Conservation (phyloP, 2,888 invertebrate genomes). For the Tipula confusa region DNA sequence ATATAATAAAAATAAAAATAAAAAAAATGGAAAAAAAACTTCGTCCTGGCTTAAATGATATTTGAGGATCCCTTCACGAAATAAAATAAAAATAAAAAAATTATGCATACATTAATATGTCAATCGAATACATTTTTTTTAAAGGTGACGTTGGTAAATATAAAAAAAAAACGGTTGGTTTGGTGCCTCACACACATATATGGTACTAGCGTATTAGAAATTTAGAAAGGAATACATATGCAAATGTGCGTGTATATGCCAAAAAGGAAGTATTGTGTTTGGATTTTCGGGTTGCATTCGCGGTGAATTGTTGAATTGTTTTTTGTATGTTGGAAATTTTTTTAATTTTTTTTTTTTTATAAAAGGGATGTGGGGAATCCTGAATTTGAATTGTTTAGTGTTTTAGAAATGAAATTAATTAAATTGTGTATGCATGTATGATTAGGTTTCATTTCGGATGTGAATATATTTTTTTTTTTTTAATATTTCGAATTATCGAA, state of each 20-base stretch:
- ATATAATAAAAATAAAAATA: no score
- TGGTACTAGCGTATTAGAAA: not conserved
- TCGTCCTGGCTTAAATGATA: not conserved
- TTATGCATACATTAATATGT: constrained; percentile 14
- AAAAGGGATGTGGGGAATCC: not conserved
- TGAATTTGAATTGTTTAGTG: not conserved
- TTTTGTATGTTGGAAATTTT: not conserved
- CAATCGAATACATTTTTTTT: not conserved
- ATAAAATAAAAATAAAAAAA: not conserved
- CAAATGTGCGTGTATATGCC: not conserved
- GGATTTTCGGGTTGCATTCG: not conserved
- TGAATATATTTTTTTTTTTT: no score
- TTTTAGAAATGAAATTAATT: not conserved
- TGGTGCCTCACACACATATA: no score
- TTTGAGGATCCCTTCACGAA: not conserved
- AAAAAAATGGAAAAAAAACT: no score
- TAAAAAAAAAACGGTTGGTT: not conserved
- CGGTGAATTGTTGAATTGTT: not conserved
- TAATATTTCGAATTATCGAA: no score
- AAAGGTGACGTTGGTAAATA: not conserved
- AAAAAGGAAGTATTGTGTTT: not conserved
- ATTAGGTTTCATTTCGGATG: not conserved
- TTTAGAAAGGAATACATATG: not conserved
- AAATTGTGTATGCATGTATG: not conserved
- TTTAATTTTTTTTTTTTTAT: no score